These are phyloP conservation scores for Drosophila paracracens DNA, from an alignment of 2,888 invertebrate genomes.

Conservation along the genomic window DNA sequence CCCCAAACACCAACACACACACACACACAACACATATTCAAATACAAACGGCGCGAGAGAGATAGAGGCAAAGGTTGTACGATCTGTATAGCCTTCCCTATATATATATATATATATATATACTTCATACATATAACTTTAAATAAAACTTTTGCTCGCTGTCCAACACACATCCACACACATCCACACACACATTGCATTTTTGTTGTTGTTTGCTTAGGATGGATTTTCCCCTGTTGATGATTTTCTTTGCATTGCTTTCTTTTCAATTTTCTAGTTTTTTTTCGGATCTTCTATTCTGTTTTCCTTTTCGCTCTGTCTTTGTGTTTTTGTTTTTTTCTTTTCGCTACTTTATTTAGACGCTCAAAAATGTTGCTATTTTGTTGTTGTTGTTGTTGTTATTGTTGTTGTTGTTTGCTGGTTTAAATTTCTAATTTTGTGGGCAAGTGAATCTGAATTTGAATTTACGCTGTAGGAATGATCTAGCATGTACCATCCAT, in stretches of 20 bases:
- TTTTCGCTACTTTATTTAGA: constrained; percentile 73
- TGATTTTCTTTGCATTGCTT: constrained; percentile 45
- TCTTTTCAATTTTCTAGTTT: constrained; percentile 39
- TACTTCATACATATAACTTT: constrained; percentile 53
- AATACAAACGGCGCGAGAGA: constrained; percentile 1
- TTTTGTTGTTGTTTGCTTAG: constrained; percentile 49
- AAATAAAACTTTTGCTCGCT: constrained; percentile 65
- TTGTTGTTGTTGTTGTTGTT: constrained; percentile 40
- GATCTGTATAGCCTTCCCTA: constrained; percentile 37
- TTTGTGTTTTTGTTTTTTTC: constrained; percentile 17
- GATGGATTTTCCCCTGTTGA: constrained; percentile 52
- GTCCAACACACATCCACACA: constrained; percentile 19
- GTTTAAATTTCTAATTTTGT: constrained; percentile 79
- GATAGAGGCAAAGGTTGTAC: constrained; percentile 15
- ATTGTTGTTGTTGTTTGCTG: constrained; percentile 47
- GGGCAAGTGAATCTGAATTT: constrained; percentile 81
- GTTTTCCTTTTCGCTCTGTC: constrained; percentile 24
- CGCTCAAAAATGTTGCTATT: constrained; percentile 69
- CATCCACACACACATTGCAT: constrained; percentile 22
- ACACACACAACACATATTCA: constrained; percentile 2
- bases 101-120: constrained; percentile 2
- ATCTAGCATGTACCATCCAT: constrained; percentile 54
- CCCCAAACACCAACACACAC: constrained; percentile 26
- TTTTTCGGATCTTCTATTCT: constrained; percentile 40
- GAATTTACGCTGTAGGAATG: constrained; percentile 68